A percentile compares a stretch with the other conserved stretches of the same genome.
These are phyloP conservation scores for Fratercula arctica DNA, from an alignment of 2,797 vertebrate species.

Conservation along the genomic window DNA sequence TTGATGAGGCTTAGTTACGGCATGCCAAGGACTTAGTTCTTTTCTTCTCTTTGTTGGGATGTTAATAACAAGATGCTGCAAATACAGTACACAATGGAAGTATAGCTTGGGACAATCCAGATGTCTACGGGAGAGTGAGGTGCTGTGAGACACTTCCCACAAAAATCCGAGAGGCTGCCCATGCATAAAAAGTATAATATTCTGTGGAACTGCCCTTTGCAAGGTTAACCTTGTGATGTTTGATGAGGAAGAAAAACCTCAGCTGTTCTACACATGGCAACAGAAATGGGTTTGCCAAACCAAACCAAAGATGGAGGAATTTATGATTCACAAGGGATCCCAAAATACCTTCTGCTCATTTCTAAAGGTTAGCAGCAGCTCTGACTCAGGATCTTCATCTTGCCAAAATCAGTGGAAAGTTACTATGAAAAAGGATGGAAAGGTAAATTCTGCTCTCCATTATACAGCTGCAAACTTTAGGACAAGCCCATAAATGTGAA, in stretches of 20 bases:
- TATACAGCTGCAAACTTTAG: not conserved
- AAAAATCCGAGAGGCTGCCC: not conserved
- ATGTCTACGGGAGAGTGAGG: not conserved
- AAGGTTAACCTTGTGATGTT: not conserved
- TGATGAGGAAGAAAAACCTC: not conserved
- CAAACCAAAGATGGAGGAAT: not conserved
- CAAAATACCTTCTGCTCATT: not conserved
- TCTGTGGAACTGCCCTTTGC: not conserved
- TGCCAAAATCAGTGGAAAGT: not conserved
- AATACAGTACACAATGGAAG: not conserved
- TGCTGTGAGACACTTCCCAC: not conserved
- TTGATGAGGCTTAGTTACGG: not conserved
- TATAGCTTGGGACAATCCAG: not conserved
- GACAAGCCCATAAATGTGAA: not conserved
- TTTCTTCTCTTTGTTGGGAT: not conserved
- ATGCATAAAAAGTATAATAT: not conserved
- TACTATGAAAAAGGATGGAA: not conserved
- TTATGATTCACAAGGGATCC: not conserved
- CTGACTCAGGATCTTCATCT: not conserved
- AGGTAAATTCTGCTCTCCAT: not conserved
- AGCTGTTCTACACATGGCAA: not conserved
- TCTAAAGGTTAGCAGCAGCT: not conserved
- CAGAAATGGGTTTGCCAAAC: not conserved
- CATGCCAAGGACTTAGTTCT: not conserved
- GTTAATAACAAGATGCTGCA: not conserved